Base-by-base conservation (phyloP, 2,888 invertebrate genomes). In the Bruchidius siliquastri region DNA sequence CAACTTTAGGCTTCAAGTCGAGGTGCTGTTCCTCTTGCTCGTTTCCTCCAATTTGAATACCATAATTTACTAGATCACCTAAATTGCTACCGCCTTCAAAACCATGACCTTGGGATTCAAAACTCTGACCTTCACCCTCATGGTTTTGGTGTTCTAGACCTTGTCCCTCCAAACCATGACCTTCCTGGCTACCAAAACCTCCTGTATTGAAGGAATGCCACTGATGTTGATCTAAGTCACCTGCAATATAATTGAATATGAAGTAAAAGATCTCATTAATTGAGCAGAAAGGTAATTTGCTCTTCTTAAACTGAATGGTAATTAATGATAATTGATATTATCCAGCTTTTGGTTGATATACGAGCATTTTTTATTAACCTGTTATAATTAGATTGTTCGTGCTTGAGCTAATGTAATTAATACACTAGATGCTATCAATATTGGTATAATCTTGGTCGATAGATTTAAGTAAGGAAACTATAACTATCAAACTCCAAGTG, bases 1-100 rank as follows among this genome's bases (percentile, higher is more conserved):
- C 78, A 8, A 82, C 82, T 72, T 81, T 77, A 8, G 89, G 88
- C 80, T 89, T 88, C 85, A 88, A 87, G 6, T 88, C 89, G 0
- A 88, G 87, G n/a, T 81, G 81, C 6, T 82, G 79, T n/a, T 81
- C 81, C 84, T 87, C 76, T 68, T 79, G 75, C 30, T 80, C 81
- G 6, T 73, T 72, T 2, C 74, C 77, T 21, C 76, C 77, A n/a
- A 76, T 72, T 21, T 79, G 76, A 4, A 76, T 73, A 21, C 78
- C 78, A 67, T 79, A 74, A 21, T 73, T 75, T 30, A 74, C 78
- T 67, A 75, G 76, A 67, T 74, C 74, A 68, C 76, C 70, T 18
- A 22, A 20, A 3, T 4, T 26, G 20, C 70, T 21, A 20, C 13
- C 68, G 22, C 22, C 26, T 20, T 70, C 22, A 26, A 22, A 21